These are phyloP conservation scores for Philaenus spumarius DNA, from an alignment of 1,140 invertebrate species.

Conservation along the genomic window DNA sequence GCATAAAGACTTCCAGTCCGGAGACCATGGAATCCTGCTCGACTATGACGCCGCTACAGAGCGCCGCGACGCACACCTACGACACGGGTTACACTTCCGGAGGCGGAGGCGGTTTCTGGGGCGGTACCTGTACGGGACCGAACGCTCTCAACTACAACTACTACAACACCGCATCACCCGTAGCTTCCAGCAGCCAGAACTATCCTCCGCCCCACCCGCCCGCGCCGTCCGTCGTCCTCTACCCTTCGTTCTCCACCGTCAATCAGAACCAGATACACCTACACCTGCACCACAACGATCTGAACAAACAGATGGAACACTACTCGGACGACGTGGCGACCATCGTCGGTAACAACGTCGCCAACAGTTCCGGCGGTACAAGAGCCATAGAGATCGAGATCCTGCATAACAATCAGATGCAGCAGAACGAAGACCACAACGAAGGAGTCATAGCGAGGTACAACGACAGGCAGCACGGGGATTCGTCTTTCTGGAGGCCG, in stretches of 20 bases:
- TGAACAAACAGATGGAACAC: conserved; percentile 35
- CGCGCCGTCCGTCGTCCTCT: conserved; percentile 59
- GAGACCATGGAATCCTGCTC: conserved; percentile 18
- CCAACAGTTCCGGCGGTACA: conserved; percentile 26
- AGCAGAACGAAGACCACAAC: conserved; percentile 20
- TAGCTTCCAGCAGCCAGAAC: conserved; percentile 33
- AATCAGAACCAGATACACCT: conserved; percentile 82
- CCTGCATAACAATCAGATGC: conserved; percentile 14
- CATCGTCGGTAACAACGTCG: conserved; percentile 30
- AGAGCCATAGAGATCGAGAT: conserved; percentile 29
- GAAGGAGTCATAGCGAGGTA: conserved; percentile 19
- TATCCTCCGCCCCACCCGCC: conserved; percentile 38
- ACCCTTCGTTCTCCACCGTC: conserved; percentile 74
- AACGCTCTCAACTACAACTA: conserved; percentile 30
- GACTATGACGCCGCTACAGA: conserved; percentile 18
- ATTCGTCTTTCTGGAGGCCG: conserved; percentile 39
- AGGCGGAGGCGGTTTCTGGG: conserved; percentile 29
- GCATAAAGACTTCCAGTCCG: conserved; percentile 13
- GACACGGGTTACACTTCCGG: conserved; percentile 37
- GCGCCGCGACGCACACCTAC: conserved; percentile 34
- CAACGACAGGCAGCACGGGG: conserved; percentile 31
- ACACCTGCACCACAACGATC: conserved; percentile 55
- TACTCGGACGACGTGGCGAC: conserved; percentile 19
- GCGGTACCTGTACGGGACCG: conserved; percentile 28
- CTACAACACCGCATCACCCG: conserved; percentile 35